Evolutionary conservation across 30 jellyfish, hydroid and myxozoan species (phyloP), one percentile per base, ranked within the genome.

Genomic region (Hydractinia symbiolongicarpus): DNA sequence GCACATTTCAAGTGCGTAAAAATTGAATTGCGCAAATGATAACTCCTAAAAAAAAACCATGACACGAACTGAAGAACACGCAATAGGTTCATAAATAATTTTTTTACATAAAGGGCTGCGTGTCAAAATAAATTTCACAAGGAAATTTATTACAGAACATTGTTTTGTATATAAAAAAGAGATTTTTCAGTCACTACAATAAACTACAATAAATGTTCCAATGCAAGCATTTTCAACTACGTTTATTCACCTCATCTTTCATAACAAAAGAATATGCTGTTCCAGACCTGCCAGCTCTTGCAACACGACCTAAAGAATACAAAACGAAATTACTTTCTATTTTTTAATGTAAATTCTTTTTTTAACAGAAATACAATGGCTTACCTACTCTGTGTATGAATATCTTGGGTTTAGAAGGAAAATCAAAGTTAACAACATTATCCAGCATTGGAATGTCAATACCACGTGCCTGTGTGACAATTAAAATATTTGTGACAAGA

Each of bases 401-500:
- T 11, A 94, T 53, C 76, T 94, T 94, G 11, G 99, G 95, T 73
- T 86, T 87, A 50, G 96, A 87, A 52, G 99, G 99, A 72, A 94
- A 94, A 74, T 94, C 97, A 58, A 16, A 94, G 77, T 94, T 94
- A 69, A 94, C 86, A 54, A 94, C 99, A 64, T 82, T 87, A 67
- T 94, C 99, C 81, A 94, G 69, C 96, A 85, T 85, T 52, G 99
- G 99, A 52, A 94, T 94, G 71, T 94, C 99, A 49, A 94, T 85
- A 9, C 99, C 99, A 17, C 99, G 93, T 16, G 99, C 99, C 98
- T 91, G 61, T 11, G 68, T 15, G 87, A 66, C 17, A 44, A 76
- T n/a, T 16, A 53, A 17, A 30, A 72, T 72, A 8, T 17, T 20
- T 9, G n/a, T 14, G 8, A 19, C 8, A 66, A 66, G 44, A 6